phyloP scores from a whole-genome alignment of 2,888 invertebrate species.

The Hartigia nigra region DNA sequence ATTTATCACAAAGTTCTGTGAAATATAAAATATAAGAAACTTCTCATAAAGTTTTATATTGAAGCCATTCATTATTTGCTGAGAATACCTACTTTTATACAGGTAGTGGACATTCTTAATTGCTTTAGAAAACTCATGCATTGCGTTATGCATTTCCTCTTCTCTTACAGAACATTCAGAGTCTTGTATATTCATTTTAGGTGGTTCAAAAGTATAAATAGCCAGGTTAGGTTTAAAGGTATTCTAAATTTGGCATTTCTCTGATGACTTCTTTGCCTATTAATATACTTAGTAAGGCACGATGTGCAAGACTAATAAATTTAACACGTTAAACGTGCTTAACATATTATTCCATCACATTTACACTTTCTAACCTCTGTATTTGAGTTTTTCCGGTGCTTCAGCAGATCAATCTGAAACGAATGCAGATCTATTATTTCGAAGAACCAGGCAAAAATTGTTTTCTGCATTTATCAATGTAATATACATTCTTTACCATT shows the following conservation, averaged over 20 bases:
- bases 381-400: background rate
- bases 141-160: constrained; percentile 33
- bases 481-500: background rate
- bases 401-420: background rate
- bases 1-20: background rate
- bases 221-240: background rate
- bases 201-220: background rate
- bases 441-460: background rate
- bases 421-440: background rate
- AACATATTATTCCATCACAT: background rate
- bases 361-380: background rate
- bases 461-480: background rate
- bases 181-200: background rate
- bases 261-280: background rate
- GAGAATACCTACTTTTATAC: constrained; percentile 47
- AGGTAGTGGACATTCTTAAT: constrained; percentile 37
- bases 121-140: constrained; percentile 32
- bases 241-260: background rate
- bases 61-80: background rate
- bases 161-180: constrained; percentile 25
- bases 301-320: background rate
- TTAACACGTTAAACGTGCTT: background rate
- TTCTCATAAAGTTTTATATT: background rate
- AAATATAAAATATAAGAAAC: constrained; percentile 1
- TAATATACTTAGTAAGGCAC: background rate